Evolutionary conservation across 92 coral and sea anemone species (phyloP).

Genomic region (Epizoanthus scotinus): DNA sequence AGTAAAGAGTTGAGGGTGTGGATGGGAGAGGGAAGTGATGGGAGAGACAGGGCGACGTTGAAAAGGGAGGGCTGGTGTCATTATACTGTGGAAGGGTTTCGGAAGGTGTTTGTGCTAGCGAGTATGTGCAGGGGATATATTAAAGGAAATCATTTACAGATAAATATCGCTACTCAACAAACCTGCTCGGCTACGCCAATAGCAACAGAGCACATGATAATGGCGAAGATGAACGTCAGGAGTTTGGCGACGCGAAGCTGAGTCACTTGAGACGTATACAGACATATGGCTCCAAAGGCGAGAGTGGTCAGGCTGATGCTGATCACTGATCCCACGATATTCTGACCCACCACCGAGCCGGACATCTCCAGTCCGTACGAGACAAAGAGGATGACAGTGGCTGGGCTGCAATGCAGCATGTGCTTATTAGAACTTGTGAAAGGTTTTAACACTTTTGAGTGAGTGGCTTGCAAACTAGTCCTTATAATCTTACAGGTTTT

Average conservation of each 20-base stretch:
- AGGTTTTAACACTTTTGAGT: too few relatives aligned
- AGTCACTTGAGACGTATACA: conserved; percentile 38
- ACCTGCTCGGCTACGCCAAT: conserved; percentile 64
- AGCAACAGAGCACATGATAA: conserved; percentile 63
- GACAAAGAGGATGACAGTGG: conserved; percentile 59
- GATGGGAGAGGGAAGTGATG: too few relatives aligned
- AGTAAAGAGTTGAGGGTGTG: too few relatives aligned
- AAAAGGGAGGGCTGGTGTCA: too few relatives aligned
- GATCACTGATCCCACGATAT: conserved; percentile 38
- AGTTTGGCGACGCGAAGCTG: conserved; percentile 66
- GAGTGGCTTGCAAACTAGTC: too few relatives aligned
- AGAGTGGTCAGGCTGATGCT: conserved; percentile 22
- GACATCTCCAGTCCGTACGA: conserved; percentile 54
- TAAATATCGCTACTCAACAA: neutral
- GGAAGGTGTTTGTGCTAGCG: too few relatives aligned
- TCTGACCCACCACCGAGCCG: conserved; percentile 34
- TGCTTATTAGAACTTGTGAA: neutral
- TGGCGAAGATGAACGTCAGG: conserved; percentile 59
- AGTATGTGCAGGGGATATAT: too few relatives aligned
- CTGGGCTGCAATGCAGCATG: conserved; percentile 37
- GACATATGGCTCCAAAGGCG: conserved; percentile 48
- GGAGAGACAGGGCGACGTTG: too few relatives aligned
- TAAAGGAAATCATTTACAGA: too few relatives aligned
- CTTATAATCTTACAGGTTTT: too few relatives aligned
- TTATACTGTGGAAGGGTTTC: too few relatives aligned